Evolutionary conservation across 2,888 invertebrate species (phyloP).

Genomic region (Nemotelus pantherinus): DNA sequence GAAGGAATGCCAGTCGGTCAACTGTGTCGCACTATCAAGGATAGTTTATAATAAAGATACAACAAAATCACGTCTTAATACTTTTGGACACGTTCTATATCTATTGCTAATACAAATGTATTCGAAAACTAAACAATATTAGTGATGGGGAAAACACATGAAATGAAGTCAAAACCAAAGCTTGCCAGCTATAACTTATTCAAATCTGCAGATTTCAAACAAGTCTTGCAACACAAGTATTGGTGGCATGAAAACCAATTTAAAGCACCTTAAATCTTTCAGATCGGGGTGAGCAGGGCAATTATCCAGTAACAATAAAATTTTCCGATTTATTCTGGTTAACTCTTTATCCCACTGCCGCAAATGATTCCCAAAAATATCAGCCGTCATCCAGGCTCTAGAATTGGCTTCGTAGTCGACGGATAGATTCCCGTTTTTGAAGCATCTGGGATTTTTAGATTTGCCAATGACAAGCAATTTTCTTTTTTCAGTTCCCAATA

Average conservation of each 20-base stretch:
- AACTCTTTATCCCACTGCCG: slow-evolving; percentile 1
- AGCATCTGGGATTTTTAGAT: slow-evolving; percentile 2
- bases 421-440: background rate
- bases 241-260: slow-evolving; percentile 9
- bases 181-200: background rate
- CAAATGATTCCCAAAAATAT: slow-evolving; percentile 15
- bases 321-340: background rate
- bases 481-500: slow-evolving; percentile 16
- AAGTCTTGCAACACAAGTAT: background rate
- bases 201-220: background rate
- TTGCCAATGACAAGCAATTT: slow-evolving; percentile 11
- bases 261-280: slow-evolving; percentile 8
- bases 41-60: too few species aligned
- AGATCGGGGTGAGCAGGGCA: background rate
- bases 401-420: background rate
- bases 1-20: too few species aligned
- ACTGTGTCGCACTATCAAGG: too few species aligned
- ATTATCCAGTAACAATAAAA: slow-evolving; percentile 17
- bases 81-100: too few species aligned
- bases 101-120: too few species aligned
- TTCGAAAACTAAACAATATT: too few species aligned
- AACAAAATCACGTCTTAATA: too few species aligned
- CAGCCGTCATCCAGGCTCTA: slow-evolving; percentile 2
- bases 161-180: too few species aligned
- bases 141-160: too few species aligned